Evolutionary conservation across 2,797 vertebrate genomes (phyloP), one percentile per base, ranked within the genome.

Genomic region (Hypotaenidia okinawae): DNA sequence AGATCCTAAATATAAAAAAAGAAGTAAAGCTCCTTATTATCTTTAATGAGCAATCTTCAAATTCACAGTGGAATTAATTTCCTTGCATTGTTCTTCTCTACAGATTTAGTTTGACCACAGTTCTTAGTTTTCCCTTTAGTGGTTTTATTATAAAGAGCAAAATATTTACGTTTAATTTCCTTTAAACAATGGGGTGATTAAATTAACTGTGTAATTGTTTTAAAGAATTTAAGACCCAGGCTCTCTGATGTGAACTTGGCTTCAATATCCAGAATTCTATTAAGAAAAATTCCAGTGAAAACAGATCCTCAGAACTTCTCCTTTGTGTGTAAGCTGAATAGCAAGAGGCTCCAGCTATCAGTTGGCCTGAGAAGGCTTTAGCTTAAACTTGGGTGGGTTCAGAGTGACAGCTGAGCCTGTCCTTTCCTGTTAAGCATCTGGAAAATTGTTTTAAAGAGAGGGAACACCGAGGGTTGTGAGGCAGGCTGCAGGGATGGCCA

Each of bases 191-290:
- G 37, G 27, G 35, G 24, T 43, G 67, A 94, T 95, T 94, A 73
- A 94, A 94, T 97, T 95, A 93, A 77, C 83, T 63, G 24, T 52
- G 75, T 94, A 84, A 91, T 90, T 96, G 76, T 88, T 91, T 95
- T 84, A 86, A 90, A 77, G 74, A 91, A 73, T 73, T 63, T 75
- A 84, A 88, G 85, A 67, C 85, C 73, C 33, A 4, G 30, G 22
- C 85, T 94, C 59, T 79, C 57, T 84, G 59, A 94, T 64, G 27
- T 63, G 89, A 93, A 41, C 72, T 93, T 89, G 86, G 77, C 90
- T 93, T 94, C 77, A 23, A 14, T 45, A 82, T 39, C 63, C 62
- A 58, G 49, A 89, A 54, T 76, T 90, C 33, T 89, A 8, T 87
- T 83, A 89, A 70, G 83, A 89, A 90, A 90, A 84, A 84, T 52